These are phyloP conservation scores for Pygoscelis adeliae DNA, from an alignment of 2,113 vertebrate genomes.

Conservation along the genomic window DNA sequence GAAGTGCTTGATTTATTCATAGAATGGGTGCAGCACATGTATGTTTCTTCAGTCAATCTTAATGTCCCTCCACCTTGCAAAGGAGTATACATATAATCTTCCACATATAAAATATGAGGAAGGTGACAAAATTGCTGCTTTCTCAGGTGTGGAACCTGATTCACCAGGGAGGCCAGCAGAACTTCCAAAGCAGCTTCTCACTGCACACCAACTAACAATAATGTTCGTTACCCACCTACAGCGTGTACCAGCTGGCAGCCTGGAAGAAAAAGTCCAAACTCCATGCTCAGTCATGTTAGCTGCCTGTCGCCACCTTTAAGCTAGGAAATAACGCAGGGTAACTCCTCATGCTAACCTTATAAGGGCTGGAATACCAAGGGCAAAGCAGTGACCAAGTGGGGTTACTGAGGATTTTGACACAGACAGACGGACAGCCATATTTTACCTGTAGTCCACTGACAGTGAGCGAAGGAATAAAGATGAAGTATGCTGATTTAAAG, in stretches of 20 bases:
- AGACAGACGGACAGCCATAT: not conserved
- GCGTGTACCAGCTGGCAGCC: not conserved
- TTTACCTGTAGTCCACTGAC: not conserved
- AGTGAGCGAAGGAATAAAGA: not conserved
- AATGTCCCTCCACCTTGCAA: not conserved
- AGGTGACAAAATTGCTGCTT: not conserved
- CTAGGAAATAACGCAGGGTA: rapidly evolving
- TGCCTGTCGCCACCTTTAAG: not conserved
- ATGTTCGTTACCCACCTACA: not conserved
- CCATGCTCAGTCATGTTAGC: not conserved
- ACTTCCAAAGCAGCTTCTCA: not conserved
- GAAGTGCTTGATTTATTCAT: not conserved
- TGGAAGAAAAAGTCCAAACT: not conserved
- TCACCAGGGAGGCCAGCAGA: not conserved
- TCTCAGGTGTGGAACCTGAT: not conserved
- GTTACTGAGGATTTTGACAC: not conserved
- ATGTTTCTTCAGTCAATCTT: not conserved
- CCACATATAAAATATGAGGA: not conserved
- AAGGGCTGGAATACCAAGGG: not conserved
- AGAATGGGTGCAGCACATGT: not conserved
- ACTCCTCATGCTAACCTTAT: not conserved
- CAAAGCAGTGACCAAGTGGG: not conserved
- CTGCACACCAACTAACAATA: not conserved
- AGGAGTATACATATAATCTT: not conserved
- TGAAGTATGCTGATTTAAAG: not conserved